Conservation (phyloP, 1,140 invertebrate species). For the Hycleus phaleratus region DNA sequence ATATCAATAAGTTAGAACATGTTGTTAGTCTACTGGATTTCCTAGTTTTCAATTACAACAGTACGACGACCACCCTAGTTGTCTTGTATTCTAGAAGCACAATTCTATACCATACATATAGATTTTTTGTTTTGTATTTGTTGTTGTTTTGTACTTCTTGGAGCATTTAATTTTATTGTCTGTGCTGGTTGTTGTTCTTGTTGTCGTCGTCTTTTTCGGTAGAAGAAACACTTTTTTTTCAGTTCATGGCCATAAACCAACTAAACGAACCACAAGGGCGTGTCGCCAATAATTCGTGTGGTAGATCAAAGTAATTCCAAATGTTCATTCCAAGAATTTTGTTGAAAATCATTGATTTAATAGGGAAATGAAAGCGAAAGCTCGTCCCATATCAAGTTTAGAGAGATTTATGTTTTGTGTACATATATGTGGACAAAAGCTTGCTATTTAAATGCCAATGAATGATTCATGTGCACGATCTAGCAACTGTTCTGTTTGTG, state of each 20-base stretch:
- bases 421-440: slow-evolving; percentile 13
- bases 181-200: too few relatives aligned
- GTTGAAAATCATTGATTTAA: not conserved
- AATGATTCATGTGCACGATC: slow-evolving; percentile 22
- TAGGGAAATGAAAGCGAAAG: slow-evolving; percentile 7
- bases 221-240: too few relatives aligned
- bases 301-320: too few relatives aligned
- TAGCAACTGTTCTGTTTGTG: too few relatives aligned
- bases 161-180: too few relatives aligned
- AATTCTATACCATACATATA: not conserved
- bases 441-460: slow-evolving; percentile 22
- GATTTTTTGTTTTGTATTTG: not conserved
- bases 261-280: too few relatives aligned
- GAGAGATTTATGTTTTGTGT: slow-evolving; percentile 9
- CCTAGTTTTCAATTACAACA: slow-evolving; percentile 15
- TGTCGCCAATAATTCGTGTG: too few relatives aligned
- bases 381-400: not conserved
- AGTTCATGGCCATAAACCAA: too few relatives aligned
- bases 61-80: slow-evolving; percentile 9
- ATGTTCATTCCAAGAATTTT: too few relatives aligned
- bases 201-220: too few relatives aligned
- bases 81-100: slow-evolving; percentile 7
- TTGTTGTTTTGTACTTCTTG: not conserved
- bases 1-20: slow-evolving; percentile 16
- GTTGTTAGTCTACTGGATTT: slow-evolving; percentile 9